Base-by-base conservation (phyloP, 2,888 invertebrate genomes). In the Pantelozetes paolii region DNA sequence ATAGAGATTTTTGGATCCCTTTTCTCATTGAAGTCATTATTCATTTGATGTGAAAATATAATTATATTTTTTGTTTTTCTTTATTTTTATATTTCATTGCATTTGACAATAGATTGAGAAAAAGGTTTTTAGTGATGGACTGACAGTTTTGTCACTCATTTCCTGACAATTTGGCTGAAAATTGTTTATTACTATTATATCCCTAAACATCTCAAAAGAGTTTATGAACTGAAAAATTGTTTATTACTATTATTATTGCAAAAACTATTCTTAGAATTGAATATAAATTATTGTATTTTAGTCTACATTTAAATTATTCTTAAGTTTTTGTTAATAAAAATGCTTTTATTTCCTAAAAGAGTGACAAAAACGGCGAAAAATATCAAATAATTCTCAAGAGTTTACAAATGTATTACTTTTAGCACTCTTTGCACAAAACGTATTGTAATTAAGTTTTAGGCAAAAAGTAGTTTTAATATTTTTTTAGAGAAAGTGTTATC, bases 221-320 rank as follows among this genome's bases (percentile, higher is more conserved):
- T 54, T 54, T 54, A 54, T 54, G 54, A 54, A 23, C 54, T 54
- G 13, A 20, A 13, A 54, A 54, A 28, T 54, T 54, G 54, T 54
- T 54, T 54, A 54, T 54, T 54, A 28, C 23, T 15, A 8, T 54
- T 54, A 45, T 36, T 36, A 8, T 36, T 5, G 36, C 11, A 36
- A 8, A 36, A 8, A 8, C 36, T 8, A 36, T 36, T 36, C 45
- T 11, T 15, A 45, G 15, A 36, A 45, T 45, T 45, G 11, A 15
- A 18, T 45, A 11, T 45, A 15, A 45, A 18, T 45, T 36, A 8
- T 36, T 36, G n/a, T n/a, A n/a, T n/a, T n/a, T n/a, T n/a, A n/a
- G n/a, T n/a, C n/a, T n/a, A n/a, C n/a, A n/a, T n/a, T n/a, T n/a
- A n/a, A n/a, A n/a, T n/a, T n/a, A n/a, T n/a, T n/a, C n/a, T n/a